phyloP scores from a whole-genome alignment of 2,888 invertebrate species.

The Athrips mouffetella region DNA sequence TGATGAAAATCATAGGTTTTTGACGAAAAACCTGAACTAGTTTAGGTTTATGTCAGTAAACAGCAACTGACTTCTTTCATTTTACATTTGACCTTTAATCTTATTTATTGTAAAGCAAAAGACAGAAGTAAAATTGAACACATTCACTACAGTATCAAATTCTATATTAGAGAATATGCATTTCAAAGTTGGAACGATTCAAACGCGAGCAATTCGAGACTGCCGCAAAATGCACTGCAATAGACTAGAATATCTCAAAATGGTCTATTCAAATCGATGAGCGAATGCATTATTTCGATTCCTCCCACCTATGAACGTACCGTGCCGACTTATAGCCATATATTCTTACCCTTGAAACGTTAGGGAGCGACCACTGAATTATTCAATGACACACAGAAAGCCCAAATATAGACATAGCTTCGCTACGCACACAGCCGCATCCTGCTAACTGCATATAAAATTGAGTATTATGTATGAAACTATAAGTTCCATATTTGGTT shows the following conservation, averaged over 20 bases:
- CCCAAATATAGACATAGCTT: conserved; percentile 73
- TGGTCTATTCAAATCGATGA: conserved; percentile 44
- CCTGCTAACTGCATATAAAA: conserved; percentile 46
- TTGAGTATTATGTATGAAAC: conserved; percentile 46
- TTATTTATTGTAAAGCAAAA: too few species aligned
- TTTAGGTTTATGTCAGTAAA: too few species aligned
- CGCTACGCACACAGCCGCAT: conserved; percentile 48
- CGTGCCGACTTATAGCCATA: conserved; percentile 52
- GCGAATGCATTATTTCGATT: conserved; percentile 49
- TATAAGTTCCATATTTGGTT: conserved; percentile 62
- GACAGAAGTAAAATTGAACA: background rate
- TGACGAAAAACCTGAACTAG: too few species aligned
- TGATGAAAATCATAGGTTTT: background rate
- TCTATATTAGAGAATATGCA: too few species aligned
- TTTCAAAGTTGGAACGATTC: background rate
- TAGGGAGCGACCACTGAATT: conserved; percentile 74
- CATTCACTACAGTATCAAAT: too few species aligned
- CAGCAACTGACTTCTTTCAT: too few species aligned
- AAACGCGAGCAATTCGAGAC: conserved; percentile 2
- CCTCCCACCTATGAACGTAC: conserved; percentile 42
- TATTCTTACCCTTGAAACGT: conserved; percentile 75
- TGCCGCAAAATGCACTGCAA: conserved; percentile 11
- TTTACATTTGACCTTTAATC: too few species aligned
- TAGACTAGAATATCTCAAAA: conserved; percentile 25
- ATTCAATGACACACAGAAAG: conserved; percentile 75